These are phyloP conservation scores for Percopsis transmontana DNA, from an alignment of 2,113 vertebrate genomes.

Conservation along the genomic window DNA sequence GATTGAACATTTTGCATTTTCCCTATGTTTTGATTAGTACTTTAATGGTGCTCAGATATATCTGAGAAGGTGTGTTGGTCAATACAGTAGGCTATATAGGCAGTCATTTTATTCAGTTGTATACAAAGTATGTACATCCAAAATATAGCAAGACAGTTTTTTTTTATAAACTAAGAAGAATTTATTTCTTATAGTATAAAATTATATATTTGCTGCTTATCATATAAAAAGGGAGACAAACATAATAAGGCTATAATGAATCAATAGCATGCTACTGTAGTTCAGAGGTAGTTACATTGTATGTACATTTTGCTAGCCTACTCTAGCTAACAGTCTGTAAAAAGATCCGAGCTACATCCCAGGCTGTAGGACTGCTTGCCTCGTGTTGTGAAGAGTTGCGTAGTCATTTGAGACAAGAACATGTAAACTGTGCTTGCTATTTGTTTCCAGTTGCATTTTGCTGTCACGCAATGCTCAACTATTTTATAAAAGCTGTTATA, in stretches of 20 bases:
- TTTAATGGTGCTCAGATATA: no score
- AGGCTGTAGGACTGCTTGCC: slow-evolving; percentile 37
- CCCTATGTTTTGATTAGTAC: no score
- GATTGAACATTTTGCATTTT: no score
- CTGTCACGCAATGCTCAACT: slow-evolving; percentile 3
- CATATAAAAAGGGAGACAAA: slow-evolving; percentile 70
- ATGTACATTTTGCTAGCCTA: slow-evolving; percentile 74
- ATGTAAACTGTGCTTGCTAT: slow-evolving; percentile 55
- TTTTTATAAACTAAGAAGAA: slow-evolving; percentile 72
- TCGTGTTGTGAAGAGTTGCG: slow-evolving; percentile 35
- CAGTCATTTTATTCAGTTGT: slow-evolving; percentile 12
- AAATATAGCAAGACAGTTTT: slow-evolving; percentile 61
- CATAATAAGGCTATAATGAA: slow-evolving; percentile 68
- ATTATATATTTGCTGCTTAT: slow-evolving; percentile 77
- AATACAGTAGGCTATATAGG: slow-evolving; percentile 5
- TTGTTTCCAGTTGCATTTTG: slow-evolving; percentile 32
- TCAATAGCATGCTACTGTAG: slow-evolving; percentile 78
- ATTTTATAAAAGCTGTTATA: slow-evolving; percentile 18
- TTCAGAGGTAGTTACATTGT: slow-evolving; percentile 85
- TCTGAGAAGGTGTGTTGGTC: not conserved
- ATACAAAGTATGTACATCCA: slow-evolving; percentile 84
- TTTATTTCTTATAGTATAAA: slow-evolving; percentile 74
- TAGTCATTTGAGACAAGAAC: slow-evolving; percentile 32
- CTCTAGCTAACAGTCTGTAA: slow-evolving; percentile 57
- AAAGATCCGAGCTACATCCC: slow-evolving; percentile 55